phyloP scores from a whole-genome alignment of 2,113 vertebrate species.

The Cryptomyrus ogoouensis region DNA sequence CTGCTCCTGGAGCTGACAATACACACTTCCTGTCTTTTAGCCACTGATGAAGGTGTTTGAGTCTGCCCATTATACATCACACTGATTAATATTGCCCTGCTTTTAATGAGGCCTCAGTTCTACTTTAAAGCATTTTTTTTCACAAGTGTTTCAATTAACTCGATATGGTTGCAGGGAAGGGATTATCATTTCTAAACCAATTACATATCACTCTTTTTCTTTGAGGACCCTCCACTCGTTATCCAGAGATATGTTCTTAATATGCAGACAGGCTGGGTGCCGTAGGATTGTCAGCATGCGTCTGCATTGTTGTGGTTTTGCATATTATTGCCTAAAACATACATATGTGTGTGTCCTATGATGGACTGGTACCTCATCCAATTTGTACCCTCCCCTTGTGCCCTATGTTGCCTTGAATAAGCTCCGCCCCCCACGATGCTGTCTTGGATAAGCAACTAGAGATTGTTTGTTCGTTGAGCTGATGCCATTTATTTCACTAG shows the following conservation, averaged over 20 bases:
- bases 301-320: not conserved
- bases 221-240: not conserved
- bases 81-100: slow-evolving; percentile 35
- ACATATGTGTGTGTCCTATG: not conserved
- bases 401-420: not conserved
- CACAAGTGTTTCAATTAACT: slow-evolving; percentile 23
- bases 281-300: not conserved
- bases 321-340: not conserved
- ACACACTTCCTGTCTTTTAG: slow-evolving; percentile 33
- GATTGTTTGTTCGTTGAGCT: not conserved
- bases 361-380: not conserved
- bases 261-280: not conserved
- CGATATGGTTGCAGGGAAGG: slow-evolving; percentile 3
- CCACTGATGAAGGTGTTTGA: slow-evolving; percentile 16
- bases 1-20: slow-evolving; percentile 20
- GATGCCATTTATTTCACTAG: not conserved
- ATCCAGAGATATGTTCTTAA: not conserved
- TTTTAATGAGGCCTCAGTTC: slow-evolving; percentile 33
- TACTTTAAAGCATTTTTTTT: slow-evolving; percentile 20
- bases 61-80: slow-evolving; percentile 19
- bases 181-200: slow-evolving; percentile 13
- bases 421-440: not conserved
- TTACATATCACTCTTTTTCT: slow-evolving; percentile 4
- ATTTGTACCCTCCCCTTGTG: not conserved
- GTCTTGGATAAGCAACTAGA: not conserved